phyloP scores from a whole-genome alignment of 2,797 vertebrate genomes.

The Myiotriccus ornatus region DNA sequence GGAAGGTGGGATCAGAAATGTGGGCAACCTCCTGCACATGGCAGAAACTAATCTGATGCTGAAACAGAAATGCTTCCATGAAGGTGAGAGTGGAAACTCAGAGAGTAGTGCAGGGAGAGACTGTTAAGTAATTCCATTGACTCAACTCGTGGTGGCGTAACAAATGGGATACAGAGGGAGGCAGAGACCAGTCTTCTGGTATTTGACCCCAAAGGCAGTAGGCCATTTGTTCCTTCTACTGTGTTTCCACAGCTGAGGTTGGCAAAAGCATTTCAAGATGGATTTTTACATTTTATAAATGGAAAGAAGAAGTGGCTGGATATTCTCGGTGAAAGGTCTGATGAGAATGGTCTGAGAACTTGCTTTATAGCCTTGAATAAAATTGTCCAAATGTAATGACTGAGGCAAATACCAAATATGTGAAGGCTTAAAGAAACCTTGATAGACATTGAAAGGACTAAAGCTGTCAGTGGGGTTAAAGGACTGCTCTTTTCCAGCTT shows the following conservation, averaged over 20 bases:
- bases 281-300: neutral
- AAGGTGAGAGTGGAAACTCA: neutral
- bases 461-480: neutral
- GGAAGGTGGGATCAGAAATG: neutral
- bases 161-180: neutral
- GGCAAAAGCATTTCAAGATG: neutral
- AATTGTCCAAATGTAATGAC: neutral
- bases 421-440: neutral
- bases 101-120: neutral
- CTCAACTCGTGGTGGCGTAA: rapidly evolving
- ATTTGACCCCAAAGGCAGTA: neutral
- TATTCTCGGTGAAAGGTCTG: neutral
- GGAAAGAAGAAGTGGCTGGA: neutral
- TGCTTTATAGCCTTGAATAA: neutral
- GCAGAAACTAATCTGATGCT: neutral
- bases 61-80: neutral
- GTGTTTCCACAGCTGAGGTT: neutral
- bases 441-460: neutral
- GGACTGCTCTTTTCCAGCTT: neutral
- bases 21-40: neutral
- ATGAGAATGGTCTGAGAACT: neutral
- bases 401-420: neutral
- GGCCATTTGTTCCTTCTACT: neutral
- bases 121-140: neutral
- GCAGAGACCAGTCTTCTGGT: neutral